A percentile compares a stretch with the other conserved stretches of the same genome.
These are phyloP conservation scores for Allygus modestus DNA, from an alignment of 2,888 invertebrate species.

Conservation along the genomic window DNA sequence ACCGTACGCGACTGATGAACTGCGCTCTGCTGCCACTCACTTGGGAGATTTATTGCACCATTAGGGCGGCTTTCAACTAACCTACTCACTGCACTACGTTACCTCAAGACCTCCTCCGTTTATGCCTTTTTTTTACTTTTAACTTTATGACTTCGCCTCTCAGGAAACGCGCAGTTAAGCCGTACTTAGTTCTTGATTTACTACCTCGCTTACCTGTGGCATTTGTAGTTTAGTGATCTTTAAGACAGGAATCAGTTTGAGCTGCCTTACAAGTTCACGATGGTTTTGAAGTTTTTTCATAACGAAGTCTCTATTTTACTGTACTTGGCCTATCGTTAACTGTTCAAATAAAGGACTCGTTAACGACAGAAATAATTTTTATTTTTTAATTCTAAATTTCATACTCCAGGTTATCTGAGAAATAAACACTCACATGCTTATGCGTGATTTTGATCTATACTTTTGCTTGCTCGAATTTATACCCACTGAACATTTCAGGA, in stretches of 20 bases:
- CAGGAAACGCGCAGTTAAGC: constrained; percentile 10
- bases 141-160: constrained; percentile 39
- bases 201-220: not conserved
- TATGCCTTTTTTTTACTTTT: constrained; percentile 46
- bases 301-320: no score
- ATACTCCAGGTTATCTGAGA: no score
- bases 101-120: constrained; percentile 25
- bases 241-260: not conserved
- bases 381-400: no score
- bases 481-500: not conserved
- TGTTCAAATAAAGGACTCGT: no score
- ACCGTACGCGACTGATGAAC: not conserved
- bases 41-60: not conserved
- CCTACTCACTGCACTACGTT: constrained; percentile 27
- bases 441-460: no score
- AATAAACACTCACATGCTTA: no score
- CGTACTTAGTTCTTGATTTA: constrained; percentile 35
- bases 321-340: no score
- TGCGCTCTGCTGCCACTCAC: not conserved
- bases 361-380: no score
- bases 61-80: constrained; percentile 29
- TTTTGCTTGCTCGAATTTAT: no score
- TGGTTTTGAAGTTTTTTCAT: no score
- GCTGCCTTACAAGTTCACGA: no score
- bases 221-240: constrained; percentile 3